Evolutionary conservation across 2,113 vertebrate genomes (phyloP).

Genomic region (Amphiprion percula): DNA sequence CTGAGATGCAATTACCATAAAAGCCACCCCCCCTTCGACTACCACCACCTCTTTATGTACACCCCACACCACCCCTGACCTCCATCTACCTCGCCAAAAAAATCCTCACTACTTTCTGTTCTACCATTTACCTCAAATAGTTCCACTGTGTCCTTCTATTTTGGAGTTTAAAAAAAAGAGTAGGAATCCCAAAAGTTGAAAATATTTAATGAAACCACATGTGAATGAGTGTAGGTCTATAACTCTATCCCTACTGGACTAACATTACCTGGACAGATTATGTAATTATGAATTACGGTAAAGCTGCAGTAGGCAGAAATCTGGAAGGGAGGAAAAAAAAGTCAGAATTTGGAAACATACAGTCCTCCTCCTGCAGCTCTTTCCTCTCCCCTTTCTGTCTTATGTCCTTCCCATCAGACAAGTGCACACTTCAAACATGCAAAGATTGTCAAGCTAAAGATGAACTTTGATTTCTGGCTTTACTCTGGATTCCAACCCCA

Average conservation of each 20-base stretch:
- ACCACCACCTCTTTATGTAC: conserved; percentile 38
- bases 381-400: too few species aligned
- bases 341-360: too few species aligned
- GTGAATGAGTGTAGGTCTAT: conserved; percentile 47
- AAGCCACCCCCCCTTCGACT: conserved; percentile 56
- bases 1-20: conserved; percentile 80
- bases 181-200: conserved; percentile 60
- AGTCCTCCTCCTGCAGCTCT: too few species aligned
- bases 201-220: conserved; percentile 73
- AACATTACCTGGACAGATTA: too few species aligned
- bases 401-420: too few species aligned
- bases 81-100: conserved; percentile 46
- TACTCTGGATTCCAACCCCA: too few species aligned
- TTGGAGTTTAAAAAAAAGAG: conserved; percentile 41
- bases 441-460: too few species aligned
- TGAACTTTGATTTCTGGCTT: too few species aligned
- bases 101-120: conserved; percentile 51
- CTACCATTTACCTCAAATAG: conserved; percentile 47
- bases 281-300: too few species aligned
- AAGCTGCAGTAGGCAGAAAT: too few species aligned
- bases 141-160: conserved; percentile 57
- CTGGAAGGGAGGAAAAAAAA: too few species aligned
- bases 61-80: conserved; percentile 42
- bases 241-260: not conserved
- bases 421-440: too few species aligned